Conservation (phyloP, 2,113 vertebrate genomes). For the Stigmatopora nigra region DNA sequence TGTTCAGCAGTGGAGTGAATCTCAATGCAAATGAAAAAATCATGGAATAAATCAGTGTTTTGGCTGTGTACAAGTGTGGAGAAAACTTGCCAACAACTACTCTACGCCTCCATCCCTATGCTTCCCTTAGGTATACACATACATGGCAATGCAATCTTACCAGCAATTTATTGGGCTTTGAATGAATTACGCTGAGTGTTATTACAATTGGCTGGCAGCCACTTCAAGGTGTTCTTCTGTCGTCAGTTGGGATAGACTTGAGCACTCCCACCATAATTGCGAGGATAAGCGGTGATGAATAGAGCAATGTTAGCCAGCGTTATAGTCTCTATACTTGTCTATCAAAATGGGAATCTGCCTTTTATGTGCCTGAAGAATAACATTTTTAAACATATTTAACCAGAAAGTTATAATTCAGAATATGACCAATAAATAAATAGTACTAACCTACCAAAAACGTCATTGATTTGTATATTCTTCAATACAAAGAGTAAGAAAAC, state of each 20-base stretch:
- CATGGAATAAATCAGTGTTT: constrained; percentile 13
- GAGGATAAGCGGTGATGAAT: too few species aligned
- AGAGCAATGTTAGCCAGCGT: too few species aligned
- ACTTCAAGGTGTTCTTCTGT: too few species aligned
- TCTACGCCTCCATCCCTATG: too few species aligned
- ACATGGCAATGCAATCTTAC: background rate
- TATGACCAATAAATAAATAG: too few species aligned
- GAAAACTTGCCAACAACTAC: background rate
- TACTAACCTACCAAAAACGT: background rate
- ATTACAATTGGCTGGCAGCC: background rate
- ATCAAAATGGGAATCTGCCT: background rate
- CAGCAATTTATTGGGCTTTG: background rate
- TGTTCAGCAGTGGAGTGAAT: constrained; percentile 36
- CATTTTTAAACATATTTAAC: background rate
- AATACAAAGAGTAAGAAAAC: background rate
- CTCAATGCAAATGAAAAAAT: constrained; percentile 25
- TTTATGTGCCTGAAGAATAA: background rate
- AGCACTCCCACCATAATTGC: too few species aligned
- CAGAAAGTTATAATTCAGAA: background rate
- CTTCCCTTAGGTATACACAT: background rate
- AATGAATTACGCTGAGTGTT: background rate
- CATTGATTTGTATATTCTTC: background rate
- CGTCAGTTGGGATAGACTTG: too few species aligned
- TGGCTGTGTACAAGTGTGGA: background rate
- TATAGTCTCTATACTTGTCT: background rate